phyloP scores from a whole-genome alignment of 2,113 vertebrate species.

The Aythya baeri region DNA sequence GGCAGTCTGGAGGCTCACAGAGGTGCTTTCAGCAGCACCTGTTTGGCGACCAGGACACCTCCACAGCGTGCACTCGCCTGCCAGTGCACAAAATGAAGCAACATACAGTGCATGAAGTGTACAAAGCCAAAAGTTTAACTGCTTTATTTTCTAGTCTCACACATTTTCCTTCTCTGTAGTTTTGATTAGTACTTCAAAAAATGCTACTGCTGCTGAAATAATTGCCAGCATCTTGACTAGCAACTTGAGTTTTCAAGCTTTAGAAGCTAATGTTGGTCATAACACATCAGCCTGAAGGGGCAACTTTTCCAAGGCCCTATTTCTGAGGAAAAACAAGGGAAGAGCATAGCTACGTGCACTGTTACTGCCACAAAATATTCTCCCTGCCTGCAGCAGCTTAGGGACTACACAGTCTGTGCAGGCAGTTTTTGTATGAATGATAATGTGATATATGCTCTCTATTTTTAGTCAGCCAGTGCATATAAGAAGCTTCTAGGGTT shows the following conservation, averaged over 20 bases:
- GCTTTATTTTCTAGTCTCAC: not conserved
- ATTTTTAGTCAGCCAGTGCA: constrained; percentile 55
- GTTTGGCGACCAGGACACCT: not conserved
- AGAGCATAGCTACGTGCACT: not conserved
- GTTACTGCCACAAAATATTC: not conserved
- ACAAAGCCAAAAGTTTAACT: not conserved
- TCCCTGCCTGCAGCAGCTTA: not conserved
- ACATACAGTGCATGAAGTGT: not conserved
- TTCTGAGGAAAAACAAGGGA: not conserved
- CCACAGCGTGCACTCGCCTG: not conserved
- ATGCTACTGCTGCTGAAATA: not conserved
- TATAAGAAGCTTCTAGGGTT: constrained; percentile 50
- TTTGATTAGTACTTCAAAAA: not conserved
- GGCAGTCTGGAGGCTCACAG: not conserved
- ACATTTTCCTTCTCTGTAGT: not conserved
- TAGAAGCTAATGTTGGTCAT: not conserved
- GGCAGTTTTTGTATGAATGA: constrained; percentile 55
- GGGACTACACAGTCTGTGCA: not conserved
- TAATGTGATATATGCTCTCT: constrained; percentile 55
- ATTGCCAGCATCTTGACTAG: not conserved
- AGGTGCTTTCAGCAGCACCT: accelerated
- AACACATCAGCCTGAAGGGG: not conserved
- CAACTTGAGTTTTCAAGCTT: not conserved
- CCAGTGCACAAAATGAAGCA: not conserved
- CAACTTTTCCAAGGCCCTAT: not conserved